These are phyloP conservation scores for Oreochromis spilurus DNA, from an alignment of 2,113 vertebrate genomes.

Conservation along the genomic window DNA sequence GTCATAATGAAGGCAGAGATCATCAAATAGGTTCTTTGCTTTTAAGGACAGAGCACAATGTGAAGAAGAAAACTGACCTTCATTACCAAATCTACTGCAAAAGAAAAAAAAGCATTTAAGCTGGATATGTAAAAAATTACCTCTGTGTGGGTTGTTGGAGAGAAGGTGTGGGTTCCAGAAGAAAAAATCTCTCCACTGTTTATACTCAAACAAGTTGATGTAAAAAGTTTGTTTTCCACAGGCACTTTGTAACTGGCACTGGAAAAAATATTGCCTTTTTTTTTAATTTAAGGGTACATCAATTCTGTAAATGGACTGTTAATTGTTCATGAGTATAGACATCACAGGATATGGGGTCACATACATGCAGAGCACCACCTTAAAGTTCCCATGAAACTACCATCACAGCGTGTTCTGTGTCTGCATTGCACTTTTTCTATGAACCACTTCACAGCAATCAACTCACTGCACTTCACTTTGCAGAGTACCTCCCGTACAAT, in stretches of 20 bases:
- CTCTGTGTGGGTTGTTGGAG: not conserved
- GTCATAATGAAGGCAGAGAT: not conserved
- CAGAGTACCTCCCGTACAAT: not conserved
- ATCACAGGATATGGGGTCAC: not conserved
- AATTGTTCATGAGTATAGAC: not conserved
- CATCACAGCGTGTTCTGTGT: not conserved
- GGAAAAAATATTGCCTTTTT: not conserved
- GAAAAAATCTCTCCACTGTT: not conserved
- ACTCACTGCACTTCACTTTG: not conserved
- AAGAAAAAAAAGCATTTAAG: not conserved
- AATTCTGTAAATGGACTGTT: not conserved
- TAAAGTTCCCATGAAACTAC: not conserved
- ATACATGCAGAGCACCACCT: not conserved
- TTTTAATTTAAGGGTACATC: not conserved
- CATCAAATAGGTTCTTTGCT: not conserved
- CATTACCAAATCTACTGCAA: not conserved
- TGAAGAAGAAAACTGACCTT: not conserved
- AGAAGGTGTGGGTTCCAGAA: not conserved
- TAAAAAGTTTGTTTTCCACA: not conserved
- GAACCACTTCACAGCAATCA: not conserved
- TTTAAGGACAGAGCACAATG: not conserved
- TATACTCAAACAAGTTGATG: not conserved
- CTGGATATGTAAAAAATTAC: not conserved
- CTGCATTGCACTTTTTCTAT: not conserved
- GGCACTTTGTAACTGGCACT: not conserved